Conservation (phyloP, 2,888 invertebrate species). For the Habrosyne pyritoides region DNA sequence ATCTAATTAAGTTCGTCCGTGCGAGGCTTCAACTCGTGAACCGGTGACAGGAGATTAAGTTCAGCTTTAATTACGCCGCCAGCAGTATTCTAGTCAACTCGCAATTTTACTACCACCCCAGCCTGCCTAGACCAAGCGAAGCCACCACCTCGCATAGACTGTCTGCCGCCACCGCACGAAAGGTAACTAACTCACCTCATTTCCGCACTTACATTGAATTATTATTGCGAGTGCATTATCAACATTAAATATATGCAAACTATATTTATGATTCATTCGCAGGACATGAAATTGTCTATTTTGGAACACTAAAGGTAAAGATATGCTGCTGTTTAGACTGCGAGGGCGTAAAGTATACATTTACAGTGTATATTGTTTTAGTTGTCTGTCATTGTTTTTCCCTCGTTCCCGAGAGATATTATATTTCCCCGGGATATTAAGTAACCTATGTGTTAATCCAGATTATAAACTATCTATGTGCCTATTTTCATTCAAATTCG, state of each 20-base stretch:
- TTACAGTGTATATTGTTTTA: too few relatives aligned
- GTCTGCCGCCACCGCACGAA: slow-evolving; percentile 31
- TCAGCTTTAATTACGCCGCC: slow-evolving; percentile 70
- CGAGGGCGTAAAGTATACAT: background rate
- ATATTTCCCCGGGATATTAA: too few relatives aligned
- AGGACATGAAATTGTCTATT: background rate
- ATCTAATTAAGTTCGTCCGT: slow-evolving; percentile 63
- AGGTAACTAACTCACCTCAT: slow-evolving; percentile 32
- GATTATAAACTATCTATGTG: too few relatives aligned
- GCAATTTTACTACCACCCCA: slow-evolving; percentile 42
- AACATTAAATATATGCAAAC: slow-evolving; percentile 22
- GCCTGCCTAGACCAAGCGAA: background rate
- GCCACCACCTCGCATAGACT: slow-evolving; percentile 10
- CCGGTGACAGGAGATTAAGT: slow-evolving; percentile 75
- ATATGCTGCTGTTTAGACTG: background rate
- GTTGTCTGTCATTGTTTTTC: too few relatives aligned
- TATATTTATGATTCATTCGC: slow-evolving; percentile 15
- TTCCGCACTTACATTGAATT: slow-evolving; percentile 40
- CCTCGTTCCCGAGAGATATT: too few relatives aligned
- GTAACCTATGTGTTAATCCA: too few relatives aligned
- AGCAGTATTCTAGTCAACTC: slow-evolving; percentile 51
- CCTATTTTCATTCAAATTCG: too few relatives aligned
- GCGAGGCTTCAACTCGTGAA: slow-evolving; percentile 47
- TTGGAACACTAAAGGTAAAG: background rate
- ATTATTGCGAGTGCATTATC: slow-evolving; percentile 34